phyloP scores from a whole-genome alignment of 2,113 vertebrate genomes.

The Chaetura pelagica region DNA sequence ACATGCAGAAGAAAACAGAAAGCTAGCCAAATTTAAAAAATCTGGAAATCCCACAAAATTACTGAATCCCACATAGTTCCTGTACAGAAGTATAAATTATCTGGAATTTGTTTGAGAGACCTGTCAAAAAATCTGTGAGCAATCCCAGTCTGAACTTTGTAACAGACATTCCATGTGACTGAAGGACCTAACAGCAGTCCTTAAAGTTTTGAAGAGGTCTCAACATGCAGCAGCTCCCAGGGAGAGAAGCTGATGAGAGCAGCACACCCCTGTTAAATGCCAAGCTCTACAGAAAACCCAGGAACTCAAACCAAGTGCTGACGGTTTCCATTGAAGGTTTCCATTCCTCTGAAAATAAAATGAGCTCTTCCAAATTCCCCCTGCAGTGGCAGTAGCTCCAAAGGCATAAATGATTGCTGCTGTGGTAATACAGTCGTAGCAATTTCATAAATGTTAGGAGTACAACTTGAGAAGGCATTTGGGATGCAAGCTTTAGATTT shows the following conservation, averaged over 20 bases:
- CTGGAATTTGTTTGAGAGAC: not conserved
- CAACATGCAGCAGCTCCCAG: not conserved
- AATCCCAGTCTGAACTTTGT: not conserved
- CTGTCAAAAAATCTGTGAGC: not conserved
- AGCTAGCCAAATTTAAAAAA: slow-evolving; percentile 4
- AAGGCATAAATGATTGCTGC: not conserved
- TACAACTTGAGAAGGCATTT: not conserved
- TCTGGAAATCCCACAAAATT: not conserved
- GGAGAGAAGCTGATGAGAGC: not conserved
- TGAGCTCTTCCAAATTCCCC: not conserved
- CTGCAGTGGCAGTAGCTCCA: not conserved
- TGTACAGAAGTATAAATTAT: not conserved
- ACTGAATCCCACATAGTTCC: not conserved
- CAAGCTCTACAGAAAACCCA: not conserved
- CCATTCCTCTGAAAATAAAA: slow-evolving; percentile 12
- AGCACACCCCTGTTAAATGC: not conserved
- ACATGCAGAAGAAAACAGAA: not conserved
- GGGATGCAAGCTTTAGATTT: not conserved
- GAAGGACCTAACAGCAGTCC: not conserved
- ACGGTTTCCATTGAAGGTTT: not conserved
- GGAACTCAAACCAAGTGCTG: not conserved
- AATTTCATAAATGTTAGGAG: not conserved
- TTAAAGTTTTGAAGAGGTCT: not conserved
- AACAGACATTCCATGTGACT: not conserved
- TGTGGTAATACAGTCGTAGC: not conserved